Evolutionary conservation across 2,113 vertebrate genomes (phyloP), one percentile per base, ranked within the genome.

Genomic region (Motacilla tschutschensis): DNA sequence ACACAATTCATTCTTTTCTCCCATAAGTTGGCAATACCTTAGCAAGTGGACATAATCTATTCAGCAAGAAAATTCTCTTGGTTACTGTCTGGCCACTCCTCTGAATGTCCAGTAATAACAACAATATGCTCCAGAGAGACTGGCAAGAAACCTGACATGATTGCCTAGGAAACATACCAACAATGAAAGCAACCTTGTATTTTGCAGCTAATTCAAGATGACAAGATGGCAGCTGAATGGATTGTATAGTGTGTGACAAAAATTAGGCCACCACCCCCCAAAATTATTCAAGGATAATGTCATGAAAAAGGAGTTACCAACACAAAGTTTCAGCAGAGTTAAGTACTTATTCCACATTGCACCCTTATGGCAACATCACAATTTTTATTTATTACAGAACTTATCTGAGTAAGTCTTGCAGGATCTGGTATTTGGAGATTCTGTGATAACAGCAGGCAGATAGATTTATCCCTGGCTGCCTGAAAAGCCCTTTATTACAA

Each of bases 281-380:
- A 43, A 28, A 74, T 44, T 5, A 54, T n/a, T 51, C 33, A 17
- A 63, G 31, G 36, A 31, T 21, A 71, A 1, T n/a, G 43, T 59
- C 57, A 26, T 24, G 36, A 29, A 83, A 43, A 40, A 77, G 29
- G 12, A 66, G 47, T 9, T 22, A 62, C 33, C 44, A 44, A 38
- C 8, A 38, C 10, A 3, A 35, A 69, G 9, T 63, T 66, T 22
- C 65, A 82, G 12, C 16, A 25, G 9, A 36, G 10, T 38, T 12
- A 20, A 17, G 29, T 14, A 14, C 17, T 22, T 28, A 2, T 28
- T 87, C 70, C 50, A 19, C 33, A 8, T 2, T 24, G 8, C 12
- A 24, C 3, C 11, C 7, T 60, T 29, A 65, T 0, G 3, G 28
- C n/a, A 76, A 69, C 17, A 24, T 11, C 35, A 12, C 7, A 4